Evolutionary conservation across 2,888 invertebrate species (phyloP), one percentile per base, ranked within the genome.

Genomic region (Barypeithes pellucidus): DNA sequence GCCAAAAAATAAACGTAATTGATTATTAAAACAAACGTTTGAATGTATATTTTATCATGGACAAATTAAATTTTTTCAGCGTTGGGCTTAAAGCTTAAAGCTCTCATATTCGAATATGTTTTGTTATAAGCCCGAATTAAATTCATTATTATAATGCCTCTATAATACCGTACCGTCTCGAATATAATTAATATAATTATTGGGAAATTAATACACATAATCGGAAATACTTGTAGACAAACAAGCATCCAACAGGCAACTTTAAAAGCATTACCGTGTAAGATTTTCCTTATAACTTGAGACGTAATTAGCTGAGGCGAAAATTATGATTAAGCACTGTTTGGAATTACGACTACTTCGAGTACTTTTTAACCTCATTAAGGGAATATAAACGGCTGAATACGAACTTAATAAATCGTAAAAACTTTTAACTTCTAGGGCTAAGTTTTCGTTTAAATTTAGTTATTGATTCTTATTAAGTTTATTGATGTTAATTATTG

Each of bases 321-420:
- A 73, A 73, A 73, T 73, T 57, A 73, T 69, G 68, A 73, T 73
- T 73, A 73, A 73, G 73, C 54, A 60, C 60, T 59, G 67, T 72
- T 67, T 52, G 45, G 43, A 54, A 54, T 67, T 67, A 50, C 14
- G 41, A 45, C 29, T 62, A 45, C n/a, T 62, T 62, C 43, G 54
- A 72, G 57, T 36, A 61, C 72, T 67, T 61, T 72, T 41, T 54
- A 47, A 47, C 59, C 62, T 67, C 72, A 67, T 72, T 72, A 72
- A 16, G 43, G 43, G 43, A 20, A 54, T 60, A 61, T 66, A 62
- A 72, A 72, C 41, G 60, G 33, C 70, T 71, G 63, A 65, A 65
- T 71, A 52, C 54, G 63, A 65, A 47, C 59, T 22, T 33, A 65
- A 65, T 71, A 57, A 65, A 65, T 71, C 65, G 47, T 65, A 71